phyloP scores from a whole-genome alignment of 2,797 vertebrate genomes.

The Percopsis omiscomaycus region DNA sequence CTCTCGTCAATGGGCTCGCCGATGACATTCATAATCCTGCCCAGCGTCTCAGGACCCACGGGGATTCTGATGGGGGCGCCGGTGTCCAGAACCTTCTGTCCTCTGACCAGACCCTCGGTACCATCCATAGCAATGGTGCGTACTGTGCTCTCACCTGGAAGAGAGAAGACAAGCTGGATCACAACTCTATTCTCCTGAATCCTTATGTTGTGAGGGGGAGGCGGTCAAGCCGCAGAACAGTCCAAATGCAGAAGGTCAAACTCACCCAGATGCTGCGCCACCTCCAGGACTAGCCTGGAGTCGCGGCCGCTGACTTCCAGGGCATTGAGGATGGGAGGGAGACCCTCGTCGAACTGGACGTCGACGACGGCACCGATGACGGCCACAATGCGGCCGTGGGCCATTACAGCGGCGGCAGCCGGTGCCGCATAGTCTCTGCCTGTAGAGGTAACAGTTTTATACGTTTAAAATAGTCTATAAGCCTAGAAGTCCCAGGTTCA shows the following conservation, averaged over 20 bases:
- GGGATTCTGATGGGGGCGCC: conserved; percentile 96
- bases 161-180: neutral
- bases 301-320: conserved; percentile 91
- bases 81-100: conserved; percentile 92
- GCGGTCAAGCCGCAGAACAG: no score
- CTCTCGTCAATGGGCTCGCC: conserved; percentile 96
- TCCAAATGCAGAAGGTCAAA: neutral
- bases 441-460: conserved; percentile 45
- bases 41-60: conserved; percentile 94
- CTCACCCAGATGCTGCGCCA: conserved; percentile 88
- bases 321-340: conserved; percentile 96
- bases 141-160: conserved; percentile 90
- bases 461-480: neutral
- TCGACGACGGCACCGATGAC: conserved; percentile 97
- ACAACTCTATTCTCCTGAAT: no score
- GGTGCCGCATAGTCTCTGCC: conserved; percentile 90
- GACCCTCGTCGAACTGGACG: conserved; percentile 94
- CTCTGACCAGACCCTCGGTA: conserved; percentile 93
- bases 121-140: conserved; percentile 98
- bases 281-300: conserved; percentile 91
- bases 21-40: conserved; percentile 98
- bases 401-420: conserved; percentile 69
- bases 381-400: conserved; percentile 87
- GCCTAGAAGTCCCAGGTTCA: no score
- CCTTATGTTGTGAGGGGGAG: no score